phyloP scores from a whole-genome alignment of 1,140 invertebrate genomes.

The Trichonephila clavipes region DNA sequence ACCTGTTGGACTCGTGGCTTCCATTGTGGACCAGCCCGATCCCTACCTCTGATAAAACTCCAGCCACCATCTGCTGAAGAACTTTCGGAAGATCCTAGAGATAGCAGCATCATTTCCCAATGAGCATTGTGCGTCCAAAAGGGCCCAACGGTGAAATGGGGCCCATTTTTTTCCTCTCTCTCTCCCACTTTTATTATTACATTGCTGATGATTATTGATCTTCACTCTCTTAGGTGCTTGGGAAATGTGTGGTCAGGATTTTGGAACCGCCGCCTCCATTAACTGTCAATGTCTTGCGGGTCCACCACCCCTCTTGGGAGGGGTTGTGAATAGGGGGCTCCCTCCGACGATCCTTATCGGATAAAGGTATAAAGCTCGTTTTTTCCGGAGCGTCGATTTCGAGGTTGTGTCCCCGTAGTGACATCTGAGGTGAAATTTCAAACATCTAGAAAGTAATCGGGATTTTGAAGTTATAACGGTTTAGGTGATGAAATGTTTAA shows the following conservation, averaged over 20 bases:
- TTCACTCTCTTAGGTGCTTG: conserved; percentile 58
- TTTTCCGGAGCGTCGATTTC: conserved; percentile 6
- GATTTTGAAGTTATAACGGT: neutral
- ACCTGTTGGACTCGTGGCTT: conserved; percentile 70
- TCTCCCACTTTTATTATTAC: conserved; percentile 64
- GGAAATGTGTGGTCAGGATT: conserved; percentile 70
- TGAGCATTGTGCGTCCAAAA: conserved; percentile 44
- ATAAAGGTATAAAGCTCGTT: conserved; percentile 2
- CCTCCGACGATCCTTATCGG: conserved; percentile 42
- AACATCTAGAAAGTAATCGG: neutral
- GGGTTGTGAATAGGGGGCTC: conserved; percentile 24
- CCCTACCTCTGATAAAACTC: conserved; percentile 47
- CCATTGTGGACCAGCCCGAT: conserved; percentile 49
- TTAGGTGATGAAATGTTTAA: neutral
- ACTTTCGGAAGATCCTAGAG: conserved; percentile 40
- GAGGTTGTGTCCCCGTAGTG: neutral
- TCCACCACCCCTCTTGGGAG: conserved; percentile 2
- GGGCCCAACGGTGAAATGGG: conserved; percentile 20
- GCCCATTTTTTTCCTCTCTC: neutral
- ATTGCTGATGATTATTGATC: conserved; percentile 69
- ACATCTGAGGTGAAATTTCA: neutral
- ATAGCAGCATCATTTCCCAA: conserved; percentile 58
- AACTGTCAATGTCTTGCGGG: conserved; percentile 51
- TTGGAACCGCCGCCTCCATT: conserved; percentile 70
- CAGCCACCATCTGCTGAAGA: conserved; percentile 65